Evolutionary conservation across 2,797 vertebrate genomes (phyloP).

Genomic region (Pelochelys cantorii): DNA sequence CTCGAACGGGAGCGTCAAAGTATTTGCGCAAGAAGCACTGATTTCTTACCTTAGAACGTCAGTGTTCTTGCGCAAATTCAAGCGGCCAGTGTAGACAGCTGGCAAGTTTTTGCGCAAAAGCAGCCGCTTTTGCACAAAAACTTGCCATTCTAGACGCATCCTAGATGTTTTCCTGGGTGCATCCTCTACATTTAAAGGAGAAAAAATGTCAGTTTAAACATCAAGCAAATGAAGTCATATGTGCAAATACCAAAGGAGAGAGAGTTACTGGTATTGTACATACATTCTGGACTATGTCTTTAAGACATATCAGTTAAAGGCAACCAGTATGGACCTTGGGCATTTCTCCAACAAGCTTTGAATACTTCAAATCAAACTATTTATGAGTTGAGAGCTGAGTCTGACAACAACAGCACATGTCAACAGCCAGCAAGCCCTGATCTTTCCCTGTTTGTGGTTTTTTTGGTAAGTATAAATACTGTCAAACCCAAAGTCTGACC

Average conservation of each 20-base stretch:
- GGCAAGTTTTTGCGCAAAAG: too few species aligned
- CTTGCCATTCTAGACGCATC: too few species aligned
- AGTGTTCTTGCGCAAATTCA: too few species aligned
- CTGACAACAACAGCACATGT: neutral
- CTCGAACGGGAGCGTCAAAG: too few species aligned
- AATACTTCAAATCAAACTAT: neutral
- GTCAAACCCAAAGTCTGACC: neutral
- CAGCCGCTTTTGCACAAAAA: too few species aligned
- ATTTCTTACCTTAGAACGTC: too few species aligned
- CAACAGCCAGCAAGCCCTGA: neutral
- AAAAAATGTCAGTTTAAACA: neutral
- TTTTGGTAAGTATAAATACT: neutral
- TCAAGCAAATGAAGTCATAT: conserved; percentile 31
- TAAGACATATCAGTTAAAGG: neutral
- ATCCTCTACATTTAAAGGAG: conserved; percentile 13
- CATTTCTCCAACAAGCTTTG: neutral
- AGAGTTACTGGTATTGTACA: neutral
- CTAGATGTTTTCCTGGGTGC: conserved; percentile 24
- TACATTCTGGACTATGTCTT: conserved; percentile 26
- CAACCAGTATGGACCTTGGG: neutral
- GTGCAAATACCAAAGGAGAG: conserved; percentile 1
- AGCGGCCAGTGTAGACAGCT: too few species aligned
- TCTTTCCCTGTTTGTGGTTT: neutral
- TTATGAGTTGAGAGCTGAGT: neutral
- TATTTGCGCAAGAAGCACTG: too few species aligned